Evolutionary conservation across 2,113 vertebrate species (phyloP).

Genomic region (Columbina picui): DNA sequence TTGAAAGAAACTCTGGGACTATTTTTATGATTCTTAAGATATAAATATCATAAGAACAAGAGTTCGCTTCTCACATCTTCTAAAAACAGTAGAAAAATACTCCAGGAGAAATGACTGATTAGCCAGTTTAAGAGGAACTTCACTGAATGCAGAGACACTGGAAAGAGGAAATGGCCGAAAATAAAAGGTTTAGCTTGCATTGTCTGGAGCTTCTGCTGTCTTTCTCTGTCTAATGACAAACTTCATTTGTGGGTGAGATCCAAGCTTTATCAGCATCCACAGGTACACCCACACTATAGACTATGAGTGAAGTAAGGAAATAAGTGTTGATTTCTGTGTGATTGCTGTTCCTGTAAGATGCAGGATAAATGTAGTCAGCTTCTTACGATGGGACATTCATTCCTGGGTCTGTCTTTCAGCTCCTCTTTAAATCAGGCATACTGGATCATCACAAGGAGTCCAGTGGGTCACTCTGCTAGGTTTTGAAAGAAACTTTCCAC

Average conservation of each 20-base stretch:
- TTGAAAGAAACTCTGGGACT: neutral
- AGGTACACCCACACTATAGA: neutral
- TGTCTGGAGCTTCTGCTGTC: neutral
- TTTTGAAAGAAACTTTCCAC: neutral
- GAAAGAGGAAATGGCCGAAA: neutral
- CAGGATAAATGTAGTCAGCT: neutral
- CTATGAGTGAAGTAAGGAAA: neutral
- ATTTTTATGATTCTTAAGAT: neutral
- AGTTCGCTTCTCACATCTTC: neutral
- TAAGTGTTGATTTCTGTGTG: neutral
- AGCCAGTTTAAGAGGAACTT: neutral
- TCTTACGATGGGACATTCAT: neutral
- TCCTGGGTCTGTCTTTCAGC: neutral
- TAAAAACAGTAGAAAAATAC: neutral
- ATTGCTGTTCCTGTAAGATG: neutral
- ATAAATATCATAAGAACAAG: neutral
- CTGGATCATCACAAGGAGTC: neutral
- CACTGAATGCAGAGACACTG: fast-evolving
- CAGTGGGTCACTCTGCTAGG: neutral
- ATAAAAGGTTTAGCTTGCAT: neutral
- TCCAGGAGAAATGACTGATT: neutral
- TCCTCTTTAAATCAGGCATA: neutral
- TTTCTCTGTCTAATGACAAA: neutral
- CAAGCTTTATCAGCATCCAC: neutral
- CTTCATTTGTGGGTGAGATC: neutral